Conservation (phyloP, 2,797 vertebrate genomes). For the Epinephelus coioides region DNA sequence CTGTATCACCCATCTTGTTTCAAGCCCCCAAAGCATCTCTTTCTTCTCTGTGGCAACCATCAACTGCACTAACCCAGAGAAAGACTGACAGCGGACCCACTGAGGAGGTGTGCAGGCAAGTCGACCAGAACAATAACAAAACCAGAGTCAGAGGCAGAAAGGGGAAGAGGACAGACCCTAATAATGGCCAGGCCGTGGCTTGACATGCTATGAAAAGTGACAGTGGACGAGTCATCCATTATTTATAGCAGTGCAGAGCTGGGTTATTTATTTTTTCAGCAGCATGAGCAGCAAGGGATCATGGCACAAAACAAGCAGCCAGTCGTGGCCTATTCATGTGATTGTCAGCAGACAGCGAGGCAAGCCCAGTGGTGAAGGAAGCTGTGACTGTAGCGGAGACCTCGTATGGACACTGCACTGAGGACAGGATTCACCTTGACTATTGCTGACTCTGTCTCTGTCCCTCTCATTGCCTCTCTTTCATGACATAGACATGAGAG, state of each 20-base stretch:
- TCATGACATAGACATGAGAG: conserved; percentile 34
- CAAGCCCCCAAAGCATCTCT: conserved; percentile 63
- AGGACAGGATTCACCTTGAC: conserved; percentile 62
- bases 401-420: conserved; percentile 40
- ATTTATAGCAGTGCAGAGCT: conserved; percentile 86
- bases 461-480: conserved; percentile 31
- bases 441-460: conserved; percentile 49
- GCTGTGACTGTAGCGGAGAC: conserved; percentile 57
- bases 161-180: conserved; percentile 83
- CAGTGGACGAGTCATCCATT: conserved; percentile 90
- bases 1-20: conserved; percentile 54
- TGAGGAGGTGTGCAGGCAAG: conserved; percentile 80
- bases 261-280: conserved; percentile 86
- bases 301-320: conserved; percentile 88
- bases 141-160: conserved; percentile 79
- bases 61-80: conserved; percentile 61
- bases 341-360: conserved; percentile 80
- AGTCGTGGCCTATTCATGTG: conserved; percentile 84
- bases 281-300: conserved; percentile 85
- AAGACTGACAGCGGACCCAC: conserved; percentile 79
- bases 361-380: conserved; percentile 59
- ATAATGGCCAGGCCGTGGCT: conserved; percentile 84
- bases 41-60: conserved; percentile 73
- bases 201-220: conserved; percentile 88
- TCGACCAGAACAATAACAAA: conserved; percentile 84